These are phyloP conservation scores for Amblyjoppa proteus DNA, from an alignment of 2,888 invertebrate species.

Conservation along the genomic window DNA sequence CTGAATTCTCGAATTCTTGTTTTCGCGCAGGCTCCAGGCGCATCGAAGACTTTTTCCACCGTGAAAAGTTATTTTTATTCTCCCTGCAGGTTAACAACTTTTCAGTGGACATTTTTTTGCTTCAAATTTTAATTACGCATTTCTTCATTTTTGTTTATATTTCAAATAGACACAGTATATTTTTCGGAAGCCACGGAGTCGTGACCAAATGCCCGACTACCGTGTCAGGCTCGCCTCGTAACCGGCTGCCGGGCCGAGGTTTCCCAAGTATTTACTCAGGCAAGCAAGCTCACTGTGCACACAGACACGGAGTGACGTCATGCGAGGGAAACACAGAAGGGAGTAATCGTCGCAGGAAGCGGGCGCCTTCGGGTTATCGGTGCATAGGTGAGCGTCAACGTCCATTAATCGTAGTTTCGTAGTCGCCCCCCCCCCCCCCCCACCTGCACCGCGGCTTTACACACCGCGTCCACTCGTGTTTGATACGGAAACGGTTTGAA, in stretches of 20 bases:
- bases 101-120: not conserved
- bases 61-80: not conserved
- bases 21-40: too few species aligned
- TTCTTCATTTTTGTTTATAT: not conserved
- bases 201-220: not conserved
- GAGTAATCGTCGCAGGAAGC: slow-evolving; percentile 9
- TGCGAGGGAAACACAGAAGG: not conserved
- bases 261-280: slow-evolving; percentile 3
- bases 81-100: too few species aligned
- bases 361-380: slow-evolving; percentile 20
- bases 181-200: not conserved
- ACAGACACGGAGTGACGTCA: slow-evolving; percentile 18
- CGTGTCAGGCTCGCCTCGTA: not conserved
- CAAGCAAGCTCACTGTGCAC: slow-evolving; percentile 30
- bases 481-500: slow-evolving; percentile 49
- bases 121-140: not conserved
- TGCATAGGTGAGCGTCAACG: slow-evolving; percentile 9
- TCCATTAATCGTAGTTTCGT: slow-evolving; percentile 28
- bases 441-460: not conserved
- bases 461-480: slow-evolving; percentile 7
- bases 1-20: too few species aligned
- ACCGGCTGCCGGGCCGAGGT: not conserved
- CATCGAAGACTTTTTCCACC: not conserved
- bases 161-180: not conserved
- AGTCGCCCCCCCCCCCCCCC: not conserved